A percentile compares a stretch with the other conserved stretches of the same genome.
These are phyloP conservation scores for Hyppa rectilinea DNA, from an alignment of 2,888 invertebrate species.

Conservation along the genomic window DNA sequence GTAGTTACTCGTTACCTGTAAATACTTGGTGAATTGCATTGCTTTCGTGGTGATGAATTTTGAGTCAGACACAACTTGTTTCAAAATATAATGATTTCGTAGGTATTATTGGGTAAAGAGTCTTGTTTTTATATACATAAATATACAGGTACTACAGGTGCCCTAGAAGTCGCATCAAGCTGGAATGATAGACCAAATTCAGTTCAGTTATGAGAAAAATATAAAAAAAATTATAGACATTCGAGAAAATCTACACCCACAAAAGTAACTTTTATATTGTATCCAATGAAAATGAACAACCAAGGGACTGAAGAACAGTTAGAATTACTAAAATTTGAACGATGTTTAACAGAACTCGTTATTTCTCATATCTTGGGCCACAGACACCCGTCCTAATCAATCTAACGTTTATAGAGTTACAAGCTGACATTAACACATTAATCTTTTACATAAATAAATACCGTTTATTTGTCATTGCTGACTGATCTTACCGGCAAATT, in stretches of 20 bases:
- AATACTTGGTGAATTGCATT: background rate
- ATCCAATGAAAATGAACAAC: background rate
- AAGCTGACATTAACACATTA: slow-evolving; percentile 79
- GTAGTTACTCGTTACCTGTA: slow-evolving; percentile 4
- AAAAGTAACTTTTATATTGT: background rate
- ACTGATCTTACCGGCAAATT: slow-evolving; percentile 68
- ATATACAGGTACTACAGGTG: too few relatives aligned
- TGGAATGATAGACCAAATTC: too few relatives aligned
- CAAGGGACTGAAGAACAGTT: background rate
- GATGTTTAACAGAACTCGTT: background rate
- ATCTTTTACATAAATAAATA: slow-evolving; percentile 69
- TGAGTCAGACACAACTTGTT: background rate
- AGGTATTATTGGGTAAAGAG: background rate
- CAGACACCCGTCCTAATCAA: slow-evolving; percentile 73
- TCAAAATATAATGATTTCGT: background rate
- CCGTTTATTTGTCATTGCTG: slow-evolving; percentile 72
- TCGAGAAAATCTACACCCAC: too few relatives aligned
- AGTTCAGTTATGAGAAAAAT: too few relatives aligned
- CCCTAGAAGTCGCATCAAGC: too few relatives aligned
- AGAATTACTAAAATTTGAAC: background rate
- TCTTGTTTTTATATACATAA: too few relatives aligned
- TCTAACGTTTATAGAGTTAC: slow-evolving; percentile 80
- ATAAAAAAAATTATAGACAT: too few relatives aligned
- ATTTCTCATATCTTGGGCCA: slow-evolving; percentile 59
- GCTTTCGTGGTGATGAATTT: background rate